Conservation (phyloP, 1,140 invertebrate species). For the Condylostylus longicornis region DNA sequence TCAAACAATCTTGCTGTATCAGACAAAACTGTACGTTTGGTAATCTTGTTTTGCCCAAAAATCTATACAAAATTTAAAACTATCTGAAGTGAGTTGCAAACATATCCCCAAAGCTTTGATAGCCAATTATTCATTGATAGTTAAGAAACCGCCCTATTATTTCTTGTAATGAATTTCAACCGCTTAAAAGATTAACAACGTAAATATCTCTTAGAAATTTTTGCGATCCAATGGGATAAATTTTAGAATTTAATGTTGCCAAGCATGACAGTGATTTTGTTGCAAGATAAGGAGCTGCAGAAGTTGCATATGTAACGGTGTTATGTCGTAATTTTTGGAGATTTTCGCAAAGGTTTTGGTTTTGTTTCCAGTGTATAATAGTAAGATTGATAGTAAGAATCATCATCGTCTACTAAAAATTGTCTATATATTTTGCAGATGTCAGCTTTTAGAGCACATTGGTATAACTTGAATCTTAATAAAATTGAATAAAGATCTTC, state of each 20-base stretch:
- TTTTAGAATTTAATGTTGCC: slow-evolving; percentile 16
- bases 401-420: slow-evolving; percentile 13
- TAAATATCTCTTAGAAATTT: slow-evolving; percentile 33
- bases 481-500: slow-evolving; percentile 18
- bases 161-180: slow-evolving; percentile 17
- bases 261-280: slow-evolving; percentile 19
- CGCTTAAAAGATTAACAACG: slow-evolving; percentile 33
- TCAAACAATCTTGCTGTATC: too few species aligned
- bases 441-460: slow-evolving; percentile 12
- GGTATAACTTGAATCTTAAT: slow-evolving; percentile 27
- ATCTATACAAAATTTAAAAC: too few species aligned
- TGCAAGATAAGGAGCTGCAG: slow-evolving; percentile 25
- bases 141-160: too few species aligned
- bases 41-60: too few species aligned
- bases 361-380: too few species aligned
- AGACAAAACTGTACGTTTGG: too few species aligned
- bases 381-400: slow-evolving; percentile 18
- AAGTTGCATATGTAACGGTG: slow-evolving; percentile 21
- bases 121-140: too few species aligned
- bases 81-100: too few species aligned
- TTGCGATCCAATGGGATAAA: slow-evolving; percentile 11
- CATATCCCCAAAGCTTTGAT: too few species aligned
- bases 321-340: too few species aligned
- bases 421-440: slow-evolving; percentile 24
- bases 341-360: too few species aligned